Conservation (phyloP, 1,140 invertebrate species). For the Lepidurus apus region DNA sequence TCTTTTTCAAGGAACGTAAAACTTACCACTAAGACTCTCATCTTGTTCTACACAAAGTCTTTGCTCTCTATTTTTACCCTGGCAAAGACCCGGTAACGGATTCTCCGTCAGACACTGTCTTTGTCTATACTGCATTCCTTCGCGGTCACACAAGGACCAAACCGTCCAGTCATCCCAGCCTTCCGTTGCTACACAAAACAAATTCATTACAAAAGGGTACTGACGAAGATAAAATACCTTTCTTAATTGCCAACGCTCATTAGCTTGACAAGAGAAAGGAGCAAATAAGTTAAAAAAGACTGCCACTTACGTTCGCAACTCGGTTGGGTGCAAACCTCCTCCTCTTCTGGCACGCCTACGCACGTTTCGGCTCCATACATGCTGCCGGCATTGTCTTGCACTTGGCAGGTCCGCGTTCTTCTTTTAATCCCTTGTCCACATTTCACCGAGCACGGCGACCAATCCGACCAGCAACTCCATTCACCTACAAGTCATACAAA, state of each 20-base stretch:
- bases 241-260: too few relatives aligned
- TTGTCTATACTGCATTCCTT: conserved; percentile 58
- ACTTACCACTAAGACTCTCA: not conserved
- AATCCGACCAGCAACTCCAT: conserved; percentile 77
- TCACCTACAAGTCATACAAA: too few relatives aligned
- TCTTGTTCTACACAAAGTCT: conserved; percentile 51
- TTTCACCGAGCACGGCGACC: conserved; percentile 68
- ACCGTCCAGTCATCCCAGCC: conserved; percentile 61
- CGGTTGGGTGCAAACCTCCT: conserved; percentile 54
- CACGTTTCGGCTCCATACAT: conserved; percentile 50
- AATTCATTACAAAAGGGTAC: conserved; percentile 27
- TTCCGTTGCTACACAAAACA: conserved; percentile 46
- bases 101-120: conserved; percentile 54
- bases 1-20: not conserved
- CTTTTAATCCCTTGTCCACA: conserved; percentile 62
- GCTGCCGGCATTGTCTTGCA: conserved; percentile 42
- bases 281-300: conserved; percentile 2
- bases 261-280: not conserved
- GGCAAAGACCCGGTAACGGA: conserved; percentile 54
- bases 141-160: conserved; percentile 62
- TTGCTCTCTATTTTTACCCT: conserved; percentile 57
- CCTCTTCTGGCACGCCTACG: conserved; percentile 44
- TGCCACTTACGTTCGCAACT: conserved; percentile 53
- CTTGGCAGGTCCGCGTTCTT: conserved; percentile 54
- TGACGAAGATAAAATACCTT: conserved; percentile 30